Conservation (phyloP, 1,140 invertebrate species). For the Gonioctena quinquepunctata region DNA sequence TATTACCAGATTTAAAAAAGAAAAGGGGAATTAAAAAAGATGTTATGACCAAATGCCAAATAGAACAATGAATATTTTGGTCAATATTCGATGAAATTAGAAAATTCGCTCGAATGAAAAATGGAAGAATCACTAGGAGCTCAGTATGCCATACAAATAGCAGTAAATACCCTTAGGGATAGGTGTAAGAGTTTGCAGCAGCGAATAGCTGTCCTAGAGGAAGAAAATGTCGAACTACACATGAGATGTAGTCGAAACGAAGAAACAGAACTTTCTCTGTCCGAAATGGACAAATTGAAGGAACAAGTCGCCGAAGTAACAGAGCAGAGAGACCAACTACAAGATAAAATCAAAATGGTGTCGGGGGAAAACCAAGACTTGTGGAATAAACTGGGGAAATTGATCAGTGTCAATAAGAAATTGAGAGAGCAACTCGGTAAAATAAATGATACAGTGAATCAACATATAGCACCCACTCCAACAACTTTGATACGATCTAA, state of each 20-base stretch:
- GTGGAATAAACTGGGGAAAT: conserved; percentile 71
- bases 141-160: conserved; percentile 70
- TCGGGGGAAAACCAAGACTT: conserved; percentile 77
- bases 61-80: no score
- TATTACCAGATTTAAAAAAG: no score
- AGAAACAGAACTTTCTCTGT: conserved; percentile 45
- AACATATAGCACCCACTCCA: conserved; percentile 45
- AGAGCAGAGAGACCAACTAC: conserved; percentile 74
- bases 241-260: conserved; percentile 52
- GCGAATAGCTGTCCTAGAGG: conserved; percentile 68
- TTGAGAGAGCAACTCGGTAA: conserved; percentile 59
- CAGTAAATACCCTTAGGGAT: conserved; percentile 78
- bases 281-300: conserved; percentile 58
- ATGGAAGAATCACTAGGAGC: conserved; percentile 54
- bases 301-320: conserved; percentile 65
- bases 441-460: conserved; percentile 59
- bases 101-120: conserved; percentile 6
- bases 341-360: conserved; percentile 77
- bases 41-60: no score
- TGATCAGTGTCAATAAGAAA: conserved; percentile 63
- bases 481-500: conserved; percentile 59
- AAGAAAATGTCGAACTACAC: conserved; percentile 72
- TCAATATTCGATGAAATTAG: no score
- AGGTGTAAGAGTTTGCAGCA: conserved; percentile 74
- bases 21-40: no score